These are phyloP conservation scores for Acanthopagrus latus DNA, from an alignment of 2,797 vertebrate genomes.

Conservation along the genomic window DNA sequence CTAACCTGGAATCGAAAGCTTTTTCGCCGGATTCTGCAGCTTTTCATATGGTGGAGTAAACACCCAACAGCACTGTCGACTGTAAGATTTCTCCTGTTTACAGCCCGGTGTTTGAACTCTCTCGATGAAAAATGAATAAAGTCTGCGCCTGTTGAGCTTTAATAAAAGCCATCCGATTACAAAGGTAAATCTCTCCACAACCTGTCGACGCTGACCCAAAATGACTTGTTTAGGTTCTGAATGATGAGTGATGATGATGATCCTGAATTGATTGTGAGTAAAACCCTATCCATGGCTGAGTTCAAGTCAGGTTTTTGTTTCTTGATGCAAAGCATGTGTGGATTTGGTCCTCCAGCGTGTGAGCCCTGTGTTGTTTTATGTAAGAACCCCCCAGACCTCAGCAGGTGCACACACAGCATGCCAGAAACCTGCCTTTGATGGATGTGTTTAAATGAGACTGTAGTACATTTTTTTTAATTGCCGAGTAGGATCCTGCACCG, in stretches of 20 bases:
- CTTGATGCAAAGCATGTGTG: not conserved
- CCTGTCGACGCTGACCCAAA: not conserved
- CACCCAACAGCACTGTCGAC: no score
- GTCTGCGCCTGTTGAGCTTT: not conserved
- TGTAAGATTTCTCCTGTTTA: not conserved
- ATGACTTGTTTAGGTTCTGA: not conserved
- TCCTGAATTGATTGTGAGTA: not conserved
- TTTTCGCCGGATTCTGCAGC: no score
- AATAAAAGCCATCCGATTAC: not conserved
- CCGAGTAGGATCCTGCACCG: slow-evolving; percentile 44
- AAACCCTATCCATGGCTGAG: not conserved
- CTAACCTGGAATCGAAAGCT: no score
- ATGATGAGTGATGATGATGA: not conserved
- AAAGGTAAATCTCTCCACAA: not conserved
- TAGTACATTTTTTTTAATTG: slow-evolving; percentile 55
- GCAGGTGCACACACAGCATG: not conserved
- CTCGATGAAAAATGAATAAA: not conserved
- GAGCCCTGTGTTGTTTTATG: not conserved
- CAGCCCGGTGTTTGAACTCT: not conserved
- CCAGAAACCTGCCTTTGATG: slow-evolving; percentile 21
- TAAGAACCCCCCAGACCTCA: not conserved
- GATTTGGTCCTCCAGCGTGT: not conserved
- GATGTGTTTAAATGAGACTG: slow-evolving; percentile 29
- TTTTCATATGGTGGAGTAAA: no score
- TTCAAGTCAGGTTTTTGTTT: not conserved